Conservation (phyloP, 2,797 vertebrate genomes). For the Megaceryle alcyon region DNA sequence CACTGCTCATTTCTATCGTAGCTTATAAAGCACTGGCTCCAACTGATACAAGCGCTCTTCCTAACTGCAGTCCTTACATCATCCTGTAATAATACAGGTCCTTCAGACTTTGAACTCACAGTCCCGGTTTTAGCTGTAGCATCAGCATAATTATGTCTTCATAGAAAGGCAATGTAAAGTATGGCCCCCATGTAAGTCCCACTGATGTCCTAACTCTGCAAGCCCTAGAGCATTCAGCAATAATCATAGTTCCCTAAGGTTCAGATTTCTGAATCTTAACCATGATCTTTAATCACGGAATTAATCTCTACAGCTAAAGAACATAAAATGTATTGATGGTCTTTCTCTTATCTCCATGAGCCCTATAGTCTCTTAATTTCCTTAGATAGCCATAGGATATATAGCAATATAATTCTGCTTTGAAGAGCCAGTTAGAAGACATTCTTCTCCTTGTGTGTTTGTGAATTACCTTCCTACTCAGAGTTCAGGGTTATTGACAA, state of each 20-base stretch:
- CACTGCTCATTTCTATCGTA: background rate
- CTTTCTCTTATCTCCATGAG: conserved; percentile 13
- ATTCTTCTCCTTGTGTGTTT: conserved; percentile 33
- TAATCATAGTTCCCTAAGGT: background rate
- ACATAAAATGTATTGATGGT: background rate
- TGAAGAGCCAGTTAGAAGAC: conserved; percentile 50
- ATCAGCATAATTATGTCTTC: background rate
- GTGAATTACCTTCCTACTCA: background rate
- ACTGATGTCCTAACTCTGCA: background rate
- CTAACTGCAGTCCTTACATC: background rate
- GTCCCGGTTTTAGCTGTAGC: background rate
- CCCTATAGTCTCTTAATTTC: background rate
- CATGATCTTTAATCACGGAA: conserved; percentile 15
- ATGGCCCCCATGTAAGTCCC: background rate
- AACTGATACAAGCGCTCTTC: background rate
- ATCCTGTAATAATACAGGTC: background rate
- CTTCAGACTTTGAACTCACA: background rate
- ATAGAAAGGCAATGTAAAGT: background rate
- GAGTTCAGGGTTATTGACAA: background rate
- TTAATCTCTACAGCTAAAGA: conserved; percentile 25
- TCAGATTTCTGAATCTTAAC: conserved; percentile 12
- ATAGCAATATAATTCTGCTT: background rate
- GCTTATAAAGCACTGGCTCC: background rate
- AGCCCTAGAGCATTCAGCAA: background rate
- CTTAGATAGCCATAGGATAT: background rate